Evolutionary conservation across 2,888 invertebrate species (phyloP).

Genomic region (Pammene aurita): DNA sequence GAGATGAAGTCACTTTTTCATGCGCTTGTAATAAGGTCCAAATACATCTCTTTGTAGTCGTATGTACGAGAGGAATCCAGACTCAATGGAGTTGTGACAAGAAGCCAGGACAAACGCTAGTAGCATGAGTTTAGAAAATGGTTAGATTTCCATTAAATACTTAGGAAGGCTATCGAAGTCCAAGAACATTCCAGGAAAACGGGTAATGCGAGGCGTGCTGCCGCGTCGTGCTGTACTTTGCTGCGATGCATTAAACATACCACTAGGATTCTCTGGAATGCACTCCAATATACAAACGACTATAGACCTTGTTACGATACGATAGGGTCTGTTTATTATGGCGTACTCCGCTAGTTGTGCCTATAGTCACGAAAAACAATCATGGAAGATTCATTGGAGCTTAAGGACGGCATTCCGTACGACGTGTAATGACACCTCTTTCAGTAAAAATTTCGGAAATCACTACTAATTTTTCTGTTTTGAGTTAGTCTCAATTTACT

Average conservation of each 20-base stretch:
- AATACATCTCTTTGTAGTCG: too few species aligned
- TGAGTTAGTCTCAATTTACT: too few species aligned
- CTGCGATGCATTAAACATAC: slow-evolving; percentile 32
- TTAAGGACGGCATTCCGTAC: background rate
- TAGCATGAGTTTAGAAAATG: too few species aligned
- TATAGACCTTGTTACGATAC: background rate
- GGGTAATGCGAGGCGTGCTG: background rate
- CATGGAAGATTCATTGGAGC: slow-evolving; percentile 6
- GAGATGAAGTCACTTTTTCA: too few species aligned
- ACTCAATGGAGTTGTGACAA: too few species aligned
- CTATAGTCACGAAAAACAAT: slow-evolving; percentile 3
- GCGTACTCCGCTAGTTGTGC: background rate
- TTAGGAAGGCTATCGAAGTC: background rate
- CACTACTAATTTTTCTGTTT: too few species aligned
- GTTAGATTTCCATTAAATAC: too few species aligned
- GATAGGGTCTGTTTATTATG: background rate
- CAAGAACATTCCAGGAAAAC: slow-evolving; percentile 4
- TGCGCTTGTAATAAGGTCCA: too few species aligned
- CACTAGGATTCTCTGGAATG: slow-evolving; percentile 12
- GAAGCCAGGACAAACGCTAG: too few species aligned
- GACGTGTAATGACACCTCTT: background rate
- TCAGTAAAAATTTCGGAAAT: background rate
- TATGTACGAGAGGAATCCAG: too few species aligned
- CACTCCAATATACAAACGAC: too few species aligned
- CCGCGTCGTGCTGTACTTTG: slow-evolving; percentile 4